Conservation (phyloP, 2,113 vertebrate species). For the Columba janthina region DNA sequence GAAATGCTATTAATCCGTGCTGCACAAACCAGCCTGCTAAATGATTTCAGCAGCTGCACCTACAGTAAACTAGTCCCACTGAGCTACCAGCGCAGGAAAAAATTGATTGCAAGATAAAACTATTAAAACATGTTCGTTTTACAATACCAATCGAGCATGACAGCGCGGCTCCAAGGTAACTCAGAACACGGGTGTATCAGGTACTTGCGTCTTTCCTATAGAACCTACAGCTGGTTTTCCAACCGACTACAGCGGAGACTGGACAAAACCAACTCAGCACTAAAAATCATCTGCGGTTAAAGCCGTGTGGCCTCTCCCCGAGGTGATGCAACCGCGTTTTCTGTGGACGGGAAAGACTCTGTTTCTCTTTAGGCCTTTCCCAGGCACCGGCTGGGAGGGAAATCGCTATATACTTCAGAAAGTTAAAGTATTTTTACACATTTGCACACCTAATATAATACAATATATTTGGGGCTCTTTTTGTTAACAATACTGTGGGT, state of each 20-base stretch:
- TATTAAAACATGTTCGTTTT: not conserved
- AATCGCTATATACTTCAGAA: not conserved
- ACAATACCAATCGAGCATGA: not conserved
- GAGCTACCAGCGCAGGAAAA: not conserved
- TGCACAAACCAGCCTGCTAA: not conserved
- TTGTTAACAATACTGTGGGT: not conserved
- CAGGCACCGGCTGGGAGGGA: not conserved
- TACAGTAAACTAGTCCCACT: not conserved
- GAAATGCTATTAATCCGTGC: not conserved
- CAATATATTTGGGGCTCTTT: not conserved
- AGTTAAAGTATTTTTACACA: not conserved
- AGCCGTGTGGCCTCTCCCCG: not conserved
- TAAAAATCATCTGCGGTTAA: not conserved
- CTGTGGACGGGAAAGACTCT: not conserved
- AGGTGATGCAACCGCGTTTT: not conserved
- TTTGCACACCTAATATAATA: not conserved
- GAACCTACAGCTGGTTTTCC: not conserved
- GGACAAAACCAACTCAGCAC: not conserved
- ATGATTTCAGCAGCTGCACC: not conserved
- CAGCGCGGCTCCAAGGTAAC: not conserved
- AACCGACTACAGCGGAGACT: not conserved
- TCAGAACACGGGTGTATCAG: fast-evolving
- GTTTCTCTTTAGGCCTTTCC: not conserved
- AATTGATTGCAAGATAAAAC: not conserved
- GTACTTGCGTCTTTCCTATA: not conserved